A percentile compares a stretch with the other conserved stretches of the same genome.
These are phyloP conservation scores for Penaeus monodon DNA, from an alignment of 2,888 invertebrate species.

Conservation along the genomic window DNA sequence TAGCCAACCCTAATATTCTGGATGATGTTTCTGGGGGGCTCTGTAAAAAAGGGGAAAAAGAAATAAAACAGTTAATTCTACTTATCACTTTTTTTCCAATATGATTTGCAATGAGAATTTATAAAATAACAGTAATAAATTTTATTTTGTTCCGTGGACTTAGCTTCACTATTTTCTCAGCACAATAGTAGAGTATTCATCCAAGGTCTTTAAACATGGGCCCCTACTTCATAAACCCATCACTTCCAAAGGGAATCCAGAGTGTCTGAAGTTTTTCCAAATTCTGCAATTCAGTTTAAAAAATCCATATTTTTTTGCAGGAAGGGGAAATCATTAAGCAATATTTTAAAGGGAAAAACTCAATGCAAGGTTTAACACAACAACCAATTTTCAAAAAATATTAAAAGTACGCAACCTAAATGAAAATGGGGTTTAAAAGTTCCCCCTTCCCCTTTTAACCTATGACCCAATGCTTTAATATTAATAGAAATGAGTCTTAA, in stretches of 20 bases:
- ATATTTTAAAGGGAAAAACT: background rate
- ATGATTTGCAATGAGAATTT: background rate
- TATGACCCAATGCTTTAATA: no score
- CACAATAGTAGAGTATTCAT: slow-evolving; percentile 74
- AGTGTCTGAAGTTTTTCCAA: slow-evolving; percentile 75
- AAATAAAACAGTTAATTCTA: no score
- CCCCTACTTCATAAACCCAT: slow-evolving; percentile 80
- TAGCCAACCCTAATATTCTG: slow-evolving; percentile 76
- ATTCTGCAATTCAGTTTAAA: slow-evolving; percentile 69
- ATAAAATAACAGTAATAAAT: no score
- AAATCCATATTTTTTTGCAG: background rate
- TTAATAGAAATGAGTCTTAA: no score
- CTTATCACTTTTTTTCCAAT: slow-evolving; percentile 20
- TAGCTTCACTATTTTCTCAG: slow-evolving; percentile 76
- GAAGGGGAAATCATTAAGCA: background rate
- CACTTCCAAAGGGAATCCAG: slow-evolving; percentile 78
- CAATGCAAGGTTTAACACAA: no score
- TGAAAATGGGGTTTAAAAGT: no score
- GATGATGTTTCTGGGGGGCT: slow-evolving; percentile 72
- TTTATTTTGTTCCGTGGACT: slow-evolving; percentile 77
- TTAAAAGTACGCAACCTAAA: no score
- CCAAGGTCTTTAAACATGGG: slow-evolving; percentile 75
- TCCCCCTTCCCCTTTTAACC: no score
- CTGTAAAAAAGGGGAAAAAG: slow-evolving; percentile 68
- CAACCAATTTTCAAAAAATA: no score